Evolutionary conservation across 2,797 vertebrate species (phyloP).

Genomic region (Botia kubotai): DNA sequence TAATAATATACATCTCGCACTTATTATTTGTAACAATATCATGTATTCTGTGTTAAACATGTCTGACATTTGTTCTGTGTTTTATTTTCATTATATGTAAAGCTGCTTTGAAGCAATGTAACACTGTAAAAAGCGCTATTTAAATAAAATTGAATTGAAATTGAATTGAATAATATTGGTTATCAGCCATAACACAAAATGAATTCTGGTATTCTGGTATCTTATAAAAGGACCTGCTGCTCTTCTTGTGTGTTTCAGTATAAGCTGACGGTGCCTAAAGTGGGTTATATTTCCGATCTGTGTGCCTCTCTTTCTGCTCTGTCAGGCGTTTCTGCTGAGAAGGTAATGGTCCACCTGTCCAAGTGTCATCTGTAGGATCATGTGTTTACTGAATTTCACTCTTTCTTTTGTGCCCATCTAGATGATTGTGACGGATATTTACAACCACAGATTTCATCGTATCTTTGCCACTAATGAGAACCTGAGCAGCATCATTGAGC

Average conservation of each 20-base stretch:
- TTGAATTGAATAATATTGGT: too few species aligned
- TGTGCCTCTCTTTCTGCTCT: conserved; percentile 88
- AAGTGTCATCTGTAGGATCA: background rate
- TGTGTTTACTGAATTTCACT: background rate
- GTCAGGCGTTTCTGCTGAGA: conserved; percentile 90
- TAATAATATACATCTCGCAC: too few species aligned
- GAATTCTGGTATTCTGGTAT: too few species aligned
- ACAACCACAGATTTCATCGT: conserved; percentile 98
- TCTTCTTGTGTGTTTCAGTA: conserved; percentile 80
- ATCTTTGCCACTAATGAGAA: conserved; percentile 98
- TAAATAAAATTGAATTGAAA: too few species aligned
- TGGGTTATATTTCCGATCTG: conserved; percentile 96
- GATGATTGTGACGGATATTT: conserved; percentile 97
- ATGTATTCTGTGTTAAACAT: too few species aligned
- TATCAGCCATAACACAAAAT: too few species aligned
- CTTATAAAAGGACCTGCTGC: too few species aligned
- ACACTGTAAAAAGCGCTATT: too few species aligned
- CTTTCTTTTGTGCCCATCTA: conserved; percentile 35
- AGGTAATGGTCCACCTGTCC: conserved; percentile 79
- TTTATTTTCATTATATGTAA: too few species aligned
- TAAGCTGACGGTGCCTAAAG: conserved; percentile 97
- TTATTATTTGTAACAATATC: too few species aligned
- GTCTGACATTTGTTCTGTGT: too few species aligned
- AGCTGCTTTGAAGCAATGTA: too few species aligned
- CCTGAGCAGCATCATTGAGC: conserved; percentile 98